Conservation (phyloP, 2,888 invertebrate species). For the Diaperis boleti region DNA sequence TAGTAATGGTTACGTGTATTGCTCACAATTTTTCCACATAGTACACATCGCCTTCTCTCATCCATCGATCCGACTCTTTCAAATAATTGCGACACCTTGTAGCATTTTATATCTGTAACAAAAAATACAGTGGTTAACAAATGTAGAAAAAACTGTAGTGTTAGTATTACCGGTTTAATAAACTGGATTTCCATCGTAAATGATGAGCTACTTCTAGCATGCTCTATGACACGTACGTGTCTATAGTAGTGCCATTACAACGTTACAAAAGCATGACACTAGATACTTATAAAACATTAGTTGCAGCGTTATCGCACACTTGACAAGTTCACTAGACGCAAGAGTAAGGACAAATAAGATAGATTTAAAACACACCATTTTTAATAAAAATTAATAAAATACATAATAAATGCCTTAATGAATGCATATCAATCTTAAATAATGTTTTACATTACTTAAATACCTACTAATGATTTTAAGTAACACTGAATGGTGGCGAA, state of each 20-base stretch:
- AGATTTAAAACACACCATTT: constrained; percentile 75
- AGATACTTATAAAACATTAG: constrained; percentile 21
- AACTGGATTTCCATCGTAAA: constrained; percentile 43
- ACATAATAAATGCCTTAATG: constrained; percentile 75
- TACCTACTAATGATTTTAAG: constrained; percentile 67
- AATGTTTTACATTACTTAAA: constrained; percentile 45
- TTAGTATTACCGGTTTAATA: constrained; percentile 46
- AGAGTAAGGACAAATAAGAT: constrained; percentile 4
- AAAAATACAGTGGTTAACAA: constrained; percentile 44
- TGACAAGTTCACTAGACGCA: constrained; percentile 5
- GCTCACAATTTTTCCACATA: constrained; percentile 74
- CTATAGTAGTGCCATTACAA: constrained; percentile 37
- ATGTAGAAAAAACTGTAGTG: constrained; percentile 8
- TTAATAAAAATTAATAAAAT: constrained; percentile 80
- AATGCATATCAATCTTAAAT: constrained; percentile 64
- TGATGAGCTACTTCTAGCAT: constrained; percentile 49
- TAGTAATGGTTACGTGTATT: constrained; percentile 74
- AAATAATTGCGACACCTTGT: constrained; percentile 71
- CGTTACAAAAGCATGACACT: constrained; percentile 39
- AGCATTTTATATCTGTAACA: constrained; percentile 70
- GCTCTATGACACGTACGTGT: constrained; percentile 44
- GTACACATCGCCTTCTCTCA: constrained; percentile 71
- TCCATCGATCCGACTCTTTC: constrained; percentile 71
- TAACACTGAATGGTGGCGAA: constrained; percentile 41
- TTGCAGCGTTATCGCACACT: constrained; percentile 19